Conservation (phyloP, 2,888 invertebrate genomes). For the Ophion obscuratus region DNA sequence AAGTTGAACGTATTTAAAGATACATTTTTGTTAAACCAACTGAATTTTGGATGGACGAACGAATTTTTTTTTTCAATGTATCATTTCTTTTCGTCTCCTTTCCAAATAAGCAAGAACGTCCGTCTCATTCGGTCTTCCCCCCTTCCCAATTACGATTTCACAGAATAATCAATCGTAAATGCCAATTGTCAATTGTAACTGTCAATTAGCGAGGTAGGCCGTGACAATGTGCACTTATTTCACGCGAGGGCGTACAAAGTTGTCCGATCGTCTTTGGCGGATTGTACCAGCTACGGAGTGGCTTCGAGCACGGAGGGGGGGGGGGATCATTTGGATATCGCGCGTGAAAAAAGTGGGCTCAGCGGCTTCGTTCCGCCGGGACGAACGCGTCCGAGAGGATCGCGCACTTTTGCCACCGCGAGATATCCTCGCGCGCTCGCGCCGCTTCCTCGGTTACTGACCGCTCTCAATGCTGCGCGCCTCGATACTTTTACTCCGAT, state of each 20-base stretch:
- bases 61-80: no score
- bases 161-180: neutral
- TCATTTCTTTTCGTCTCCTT: neutral
- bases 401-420: conserved; percentile 36
- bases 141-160: neutral
- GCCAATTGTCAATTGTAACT: neutral
- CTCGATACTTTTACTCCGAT: conserved; percentile 58
- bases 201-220: neutral
- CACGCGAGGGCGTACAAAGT: no score
- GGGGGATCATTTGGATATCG: conserved; percentile 15
- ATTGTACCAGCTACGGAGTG: neutral
- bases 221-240: neutral
- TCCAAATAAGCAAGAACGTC: neutral
- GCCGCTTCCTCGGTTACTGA: conserved; percentile 63
- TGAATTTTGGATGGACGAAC: no score
- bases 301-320: neutral
- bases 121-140: neutral
- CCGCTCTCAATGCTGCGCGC: conserved; percentile 64
- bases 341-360: conserved; percentile 16
- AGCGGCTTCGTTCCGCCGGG: conserved; percentile 38
- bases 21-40: no score
- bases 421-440: conserved; percentile 50
- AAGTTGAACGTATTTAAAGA: no score
- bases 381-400: conserved; percentile 21
- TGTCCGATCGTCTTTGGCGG: neutral